Evolutionary conservation across 92 coral and sea anemone genomes (phyloP).

Genomic region (Parazoanthus darwini): DNA sequence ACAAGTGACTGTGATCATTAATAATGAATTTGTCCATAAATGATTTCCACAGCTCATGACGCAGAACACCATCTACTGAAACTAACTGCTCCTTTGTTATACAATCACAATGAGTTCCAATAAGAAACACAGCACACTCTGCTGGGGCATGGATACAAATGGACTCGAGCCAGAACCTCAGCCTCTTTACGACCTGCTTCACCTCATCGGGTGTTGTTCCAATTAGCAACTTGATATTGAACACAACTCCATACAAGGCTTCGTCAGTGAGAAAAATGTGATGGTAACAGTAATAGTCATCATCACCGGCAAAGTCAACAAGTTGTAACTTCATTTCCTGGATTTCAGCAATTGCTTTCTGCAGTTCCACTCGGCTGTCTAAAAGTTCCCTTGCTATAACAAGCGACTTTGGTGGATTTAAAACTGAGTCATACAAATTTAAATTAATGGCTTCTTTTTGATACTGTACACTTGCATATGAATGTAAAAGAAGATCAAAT

Average conservation of each 20-base stretch:
- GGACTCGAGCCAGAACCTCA: not conserved
- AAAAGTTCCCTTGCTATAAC: not conserved
- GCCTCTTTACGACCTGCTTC: not conserved
- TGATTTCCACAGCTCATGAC: not conserved
- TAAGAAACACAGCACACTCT: not conserved
- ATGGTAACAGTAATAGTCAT: not conserved
- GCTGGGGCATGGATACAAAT: not conserved
- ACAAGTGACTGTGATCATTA: not conserved
- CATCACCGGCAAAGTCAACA: slow-evolving; percentile 2
- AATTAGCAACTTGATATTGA: not conserved
- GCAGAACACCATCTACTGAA: not conserved
- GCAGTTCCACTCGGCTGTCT: not conserved
- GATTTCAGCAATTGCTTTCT: not conserved
- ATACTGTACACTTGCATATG: not conserved
- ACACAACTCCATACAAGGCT: not conserved
- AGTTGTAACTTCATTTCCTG: not conserved
- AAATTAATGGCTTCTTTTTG: not conserved
- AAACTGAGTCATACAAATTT: not conserved
- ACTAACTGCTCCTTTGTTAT: not conserved
- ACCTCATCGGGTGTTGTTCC: not conserved
- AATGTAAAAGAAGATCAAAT: not conserved
- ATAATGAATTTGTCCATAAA: not conserved
- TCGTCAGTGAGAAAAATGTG: slow-evolving; percentile 6
- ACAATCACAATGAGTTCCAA: not conserved
- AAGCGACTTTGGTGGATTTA: not conserved